phyloP scores from a whole-genome alignment of 2,888 invertebrate genomes.

The Falcaria lacertinaria region DNA sequence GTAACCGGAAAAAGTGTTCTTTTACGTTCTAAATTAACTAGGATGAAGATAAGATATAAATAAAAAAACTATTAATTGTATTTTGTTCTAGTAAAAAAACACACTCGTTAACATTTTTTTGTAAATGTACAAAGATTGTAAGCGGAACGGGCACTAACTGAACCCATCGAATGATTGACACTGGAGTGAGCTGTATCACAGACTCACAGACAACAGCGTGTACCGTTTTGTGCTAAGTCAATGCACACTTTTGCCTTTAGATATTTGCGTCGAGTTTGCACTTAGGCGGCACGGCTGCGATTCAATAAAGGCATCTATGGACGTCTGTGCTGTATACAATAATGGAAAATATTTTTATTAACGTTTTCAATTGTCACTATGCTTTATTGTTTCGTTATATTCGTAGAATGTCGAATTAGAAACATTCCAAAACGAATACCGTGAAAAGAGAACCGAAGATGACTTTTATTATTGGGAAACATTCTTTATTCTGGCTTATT shows the following conservation, averaged over 20 bases:
- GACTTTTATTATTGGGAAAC: not conserved
- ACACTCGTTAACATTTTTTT: no score
- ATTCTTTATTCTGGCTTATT: not conserved
- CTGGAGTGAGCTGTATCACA: not conserved
- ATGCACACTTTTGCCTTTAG: slow-evolving; percentile 16
- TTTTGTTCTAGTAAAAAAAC: no score
- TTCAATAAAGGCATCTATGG: slow-evolving; percentile 12
- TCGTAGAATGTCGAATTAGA: not conserved
- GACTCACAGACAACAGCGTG: no score
- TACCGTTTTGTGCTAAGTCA: slow-evolving; percentile 4
- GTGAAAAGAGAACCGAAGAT: not conserved
- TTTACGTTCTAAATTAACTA: no score
- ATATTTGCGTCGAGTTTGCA: slow-evolving; percentile 5
- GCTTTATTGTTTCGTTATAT: not conserved
- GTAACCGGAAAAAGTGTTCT: no score
- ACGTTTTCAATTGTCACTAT: not conserved
- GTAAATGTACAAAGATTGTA: no score
- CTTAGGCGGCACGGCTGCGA: slow-evolving; percentile 7
- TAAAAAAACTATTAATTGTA: no score
- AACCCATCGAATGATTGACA: not conserved
- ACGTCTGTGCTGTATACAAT: not conserved
- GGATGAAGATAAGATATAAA: no score
- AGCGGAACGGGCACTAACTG: no score
- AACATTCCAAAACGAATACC: not conserved
- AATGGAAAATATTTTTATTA: not conserved